Percentiles rank a stretch among this genome's conserved stretches.
These are phyloP conservation scores for Sipha flava DNA, from an alignment of 1,140 invertebrate genomes.

Conservation along the genomic window DNA sequence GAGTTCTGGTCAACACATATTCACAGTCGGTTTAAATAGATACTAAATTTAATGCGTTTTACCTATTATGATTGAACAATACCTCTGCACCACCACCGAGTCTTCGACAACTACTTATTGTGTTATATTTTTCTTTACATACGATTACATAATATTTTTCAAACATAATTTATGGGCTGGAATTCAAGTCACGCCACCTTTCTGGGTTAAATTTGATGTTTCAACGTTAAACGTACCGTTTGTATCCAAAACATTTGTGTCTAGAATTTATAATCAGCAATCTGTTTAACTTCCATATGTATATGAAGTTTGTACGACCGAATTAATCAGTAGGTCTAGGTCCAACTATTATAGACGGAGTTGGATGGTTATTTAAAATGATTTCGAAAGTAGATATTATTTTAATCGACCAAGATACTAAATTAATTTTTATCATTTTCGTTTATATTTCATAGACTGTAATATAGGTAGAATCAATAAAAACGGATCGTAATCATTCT, in stretches of 20 bases:
- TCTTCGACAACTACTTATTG: background rate
- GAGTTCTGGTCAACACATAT: too few relatives aligned
- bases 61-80: background rate
- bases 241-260: background rate
- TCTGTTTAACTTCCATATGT: background rate
- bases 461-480: too few relatives aligned
- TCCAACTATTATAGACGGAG: background rate
- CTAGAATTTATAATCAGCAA: background rate
- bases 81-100: background rate
- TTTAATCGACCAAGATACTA: too few relatives aligned
- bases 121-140: background rate
- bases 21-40: too few relatives aligned
- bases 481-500: too few relatives aligned
- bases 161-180: background rate
- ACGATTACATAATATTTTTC: background rate
- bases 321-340: constrained; percentile 3
- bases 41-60: background rate
- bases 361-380: background rate
- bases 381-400: background rate
- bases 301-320: background rate
- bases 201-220: constrained; percentile 20
- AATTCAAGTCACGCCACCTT: background rate
- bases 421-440: background rate
- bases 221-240: background rate
- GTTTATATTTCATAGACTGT: too few relatives aligned